Conservation (phyloP, 1,140 invertebrate species). For the Bombyx mori region DNA sequence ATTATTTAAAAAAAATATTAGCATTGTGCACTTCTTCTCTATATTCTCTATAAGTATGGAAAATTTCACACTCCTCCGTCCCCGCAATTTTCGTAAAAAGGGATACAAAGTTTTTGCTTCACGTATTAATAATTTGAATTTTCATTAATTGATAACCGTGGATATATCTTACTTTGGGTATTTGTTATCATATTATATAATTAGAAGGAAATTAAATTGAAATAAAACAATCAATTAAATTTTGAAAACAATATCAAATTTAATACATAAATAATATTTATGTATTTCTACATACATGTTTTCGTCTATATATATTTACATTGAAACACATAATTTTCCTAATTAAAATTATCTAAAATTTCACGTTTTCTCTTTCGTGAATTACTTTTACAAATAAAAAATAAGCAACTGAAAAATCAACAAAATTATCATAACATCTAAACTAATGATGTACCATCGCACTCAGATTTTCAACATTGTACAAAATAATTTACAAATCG, state of each 20-base stretch:
- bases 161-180: too few species aligned
- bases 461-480: slow-evolving; percentile 45
- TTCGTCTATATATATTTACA: slow-evolving; percentile 68
- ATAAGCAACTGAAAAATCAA: slow-evolving; percentile 51
- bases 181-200: too few species aligned
- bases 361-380: slow-evolving; percentile 41
- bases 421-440: slow-evolving; percentile 36
- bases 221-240: slow-evolving; percentile 59
- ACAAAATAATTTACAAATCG: slow-evolving; percentile 54
- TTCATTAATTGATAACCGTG: too few species aligned
- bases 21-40: too few species aligned
- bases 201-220: slow-evolving; percentile 6
- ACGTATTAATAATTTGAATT: too few species aligned
- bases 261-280: slow-evolving; percentile 71
- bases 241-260: slow-evolving; percentile 71
- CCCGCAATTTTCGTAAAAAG: too few species aligned
- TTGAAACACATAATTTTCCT: slow-evolving; percentile 61
- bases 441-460: slow-evolving; percentile 24
- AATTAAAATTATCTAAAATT: slow-evolving; percentile 44
- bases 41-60: too few species aligned
- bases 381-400: slow-evolving; percentile 38
- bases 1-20: too few species aligned
- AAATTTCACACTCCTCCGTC: too few species aligned
- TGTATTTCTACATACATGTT: slow-evolving; percentile 68
- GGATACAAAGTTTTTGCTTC: too few species aligned